Base-by-base conservation (phyloP, 1,140 invertebrate species). In the Caenorhabditis remanei region DNA sequence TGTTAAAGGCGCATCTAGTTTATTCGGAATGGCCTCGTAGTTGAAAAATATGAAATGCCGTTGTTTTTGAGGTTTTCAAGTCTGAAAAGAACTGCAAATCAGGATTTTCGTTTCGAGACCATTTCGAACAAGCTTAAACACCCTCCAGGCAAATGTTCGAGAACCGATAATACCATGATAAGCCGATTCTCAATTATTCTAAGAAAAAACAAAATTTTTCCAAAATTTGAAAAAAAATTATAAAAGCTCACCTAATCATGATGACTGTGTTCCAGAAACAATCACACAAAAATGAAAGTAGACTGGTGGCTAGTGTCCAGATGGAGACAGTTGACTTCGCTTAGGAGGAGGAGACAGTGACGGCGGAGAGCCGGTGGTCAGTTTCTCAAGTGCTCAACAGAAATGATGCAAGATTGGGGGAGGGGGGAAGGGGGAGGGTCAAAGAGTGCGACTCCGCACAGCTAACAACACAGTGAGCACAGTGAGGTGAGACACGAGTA, bases 181-280 rank as follows among this genome's bases (percentile, higher is more conserved):
- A n/a, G n/a, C n/a, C n/a, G n/a, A n/a, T n/a, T n/a, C n/a, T n/a
- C n/a, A n/a, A n/a, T n/a, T n/a, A n/a, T n/a, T n/a, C n/a, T n/a
- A n/a, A 32, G 32, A 32, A 32, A 32, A 40, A n/a, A 16, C 43
- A n/a, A 46, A 79, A 40, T 46, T 14, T 53, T 16, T 79, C 48
- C 11, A 1, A 32, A 32, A 0, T 32, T 32, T 32, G 13, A 32
- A 21, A 83, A 83, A 32, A 19, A 8, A 19, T n/a, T n/a, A 58
- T 16, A 65, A 65, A 65, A 65, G 56, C 84, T 32, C 56, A 85
- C 85, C 85, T 75, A 67, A 85, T 75, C 85, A 85, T 85, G 67
- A 71, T 79, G 85, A 53, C 50, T 43, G 3, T 79, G n/a, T 79
- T 79, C n/a, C 71, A 79, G 71, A 79, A 79, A 79, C 71, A 53